phyloP scores from a whole-genome alignment of 2,888 invertebrate species.

The Heteropelma amictum region DNA sequence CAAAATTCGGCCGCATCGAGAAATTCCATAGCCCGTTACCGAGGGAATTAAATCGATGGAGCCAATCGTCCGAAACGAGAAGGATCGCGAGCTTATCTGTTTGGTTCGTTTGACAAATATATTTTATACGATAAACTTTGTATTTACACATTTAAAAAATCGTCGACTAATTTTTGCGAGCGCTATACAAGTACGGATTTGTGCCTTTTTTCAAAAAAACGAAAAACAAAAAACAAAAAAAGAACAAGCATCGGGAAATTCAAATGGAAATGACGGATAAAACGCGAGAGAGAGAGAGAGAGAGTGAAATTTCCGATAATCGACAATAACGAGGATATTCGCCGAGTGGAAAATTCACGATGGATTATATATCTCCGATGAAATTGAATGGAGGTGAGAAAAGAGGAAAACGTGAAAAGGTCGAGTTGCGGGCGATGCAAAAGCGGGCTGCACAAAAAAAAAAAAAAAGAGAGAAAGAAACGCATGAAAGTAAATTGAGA shows the following conservation, averaged over 20 bases:
- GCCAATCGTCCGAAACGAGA: no score
- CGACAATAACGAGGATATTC: not conserved
- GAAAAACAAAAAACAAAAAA: not conserved
- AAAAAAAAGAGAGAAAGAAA: no score
- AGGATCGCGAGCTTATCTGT: not conserved
- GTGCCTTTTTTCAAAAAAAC: constrained; percentile 27
- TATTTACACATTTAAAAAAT: not conserved
- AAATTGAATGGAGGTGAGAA: constrained; percentile 12
- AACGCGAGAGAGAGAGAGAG: no score
- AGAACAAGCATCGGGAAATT: not conserved
- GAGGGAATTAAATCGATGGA: no score
- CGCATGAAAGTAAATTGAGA: constrained; percentile 74
- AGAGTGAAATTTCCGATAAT: no score
- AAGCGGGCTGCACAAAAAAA: constrained; percentile 67
- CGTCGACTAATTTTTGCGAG: constrained; percentile 7
- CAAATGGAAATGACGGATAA: not conserved
- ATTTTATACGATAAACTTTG: not conserved
- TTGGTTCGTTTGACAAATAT: not conserved
- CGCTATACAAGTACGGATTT: constrained; percentile 12
- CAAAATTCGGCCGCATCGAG: no score
- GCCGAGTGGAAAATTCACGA: constrained; percentile 19
- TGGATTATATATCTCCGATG: constrained; percentile 13
- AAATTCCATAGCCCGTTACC: no score
- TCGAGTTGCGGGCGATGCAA: constrained; percentile 39
- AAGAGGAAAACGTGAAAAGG: constrained; percentile 5